These are phyloP conservation scores for Platysternon megacephalum DNA, from an alignment of 2,113 vertebrate genomes.

Conservation along the genomic window DNA sequence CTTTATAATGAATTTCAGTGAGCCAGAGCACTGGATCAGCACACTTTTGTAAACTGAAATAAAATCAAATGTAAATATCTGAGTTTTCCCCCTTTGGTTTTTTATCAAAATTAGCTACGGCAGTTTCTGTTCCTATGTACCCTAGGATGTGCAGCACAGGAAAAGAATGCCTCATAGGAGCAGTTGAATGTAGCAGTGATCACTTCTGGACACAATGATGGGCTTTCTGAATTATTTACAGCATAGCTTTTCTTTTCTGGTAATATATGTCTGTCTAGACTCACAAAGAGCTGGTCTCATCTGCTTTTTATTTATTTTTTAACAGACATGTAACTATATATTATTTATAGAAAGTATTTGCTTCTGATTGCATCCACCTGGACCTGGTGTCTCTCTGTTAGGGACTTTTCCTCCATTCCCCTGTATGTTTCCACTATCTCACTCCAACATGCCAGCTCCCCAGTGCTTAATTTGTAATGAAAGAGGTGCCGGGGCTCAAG, in stretches of 20 bases:
- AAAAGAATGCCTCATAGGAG: neutral
- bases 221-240: conserved; percentile 46
- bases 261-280: neutral
- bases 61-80: neutral
- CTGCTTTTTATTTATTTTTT: conserved; percentile 34
- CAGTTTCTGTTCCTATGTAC: neutral
- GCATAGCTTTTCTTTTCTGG: neutral
- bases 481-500: no score
- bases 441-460: neutral
- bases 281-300: neutral
- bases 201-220: neutral
- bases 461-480: no score
- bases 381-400: neutral
- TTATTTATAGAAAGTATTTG: conserved; percentile 32
- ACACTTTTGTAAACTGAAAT: neutral
- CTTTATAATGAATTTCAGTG: neutral
- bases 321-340: neutral
- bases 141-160: accelerated
- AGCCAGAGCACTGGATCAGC: neutral
- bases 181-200: neutral
- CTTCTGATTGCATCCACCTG: neutral
- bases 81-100: neutral
- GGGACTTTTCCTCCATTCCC: neutral
- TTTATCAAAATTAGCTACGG: neutral
- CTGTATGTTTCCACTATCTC: neutral